A percentile compares a stretch with the other conserved stretches of the same genome.
phyloP scores from a whole-genome alignment of 2,113 vertebrate species.

The Carlito syrichta region DNA sequence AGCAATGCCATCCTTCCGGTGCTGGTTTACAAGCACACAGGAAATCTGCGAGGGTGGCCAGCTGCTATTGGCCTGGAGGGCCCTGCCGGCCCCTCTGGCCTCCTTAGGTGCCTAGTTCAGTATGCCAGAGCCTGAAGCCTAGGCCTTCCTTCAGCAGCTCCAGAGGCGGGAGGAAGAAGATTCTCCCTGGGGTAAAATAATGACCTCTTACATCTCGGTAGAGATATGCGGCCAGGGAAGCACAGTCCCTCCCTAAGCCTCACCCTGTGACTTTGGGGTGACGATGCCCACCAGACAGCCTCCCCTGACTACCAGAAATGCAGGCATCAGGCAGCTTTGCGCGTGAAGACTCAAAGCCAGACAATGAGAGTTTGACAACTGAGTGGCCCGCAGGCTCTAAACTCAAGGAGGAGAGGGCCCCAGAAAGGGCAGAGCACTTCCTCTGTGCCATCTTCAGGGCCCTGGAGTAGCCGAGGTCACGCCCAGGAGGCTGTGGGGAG shows the following conservation, averaged over 20 bases:
- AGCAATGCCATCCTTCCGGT: neutral
- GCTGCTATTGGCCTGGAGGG: neutral
- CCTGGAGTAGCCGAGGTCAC: neutral
- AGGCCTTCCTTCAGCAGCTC: neutral
- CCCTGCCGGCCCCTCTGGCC: neutral
- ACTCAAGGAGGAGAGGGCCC: neutral
- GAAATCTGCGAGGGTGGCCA: neutral
- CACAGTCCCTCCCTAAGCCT: neutral
- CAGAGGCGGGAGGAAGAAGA: neutral
- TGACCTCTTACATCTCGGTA: fast-evolving
- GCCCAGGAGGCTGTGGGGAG: fast-evolving
- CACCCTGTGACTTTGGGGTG: neutral
- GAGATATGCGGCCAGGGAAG: neutral
- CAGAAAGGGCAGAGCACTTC: neutral
- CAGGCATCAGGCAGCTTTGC: neutral
- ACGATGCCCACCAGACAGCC: fast-evolving
- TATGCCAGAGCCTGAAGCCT: neutral
- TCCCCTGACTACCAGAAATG: neutral
- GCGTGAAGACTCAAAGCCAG: neutral
- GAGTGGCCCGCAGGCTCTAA: neutral
- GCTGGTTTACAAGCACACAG: neutral
- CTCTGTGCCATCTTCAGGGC: neutral
- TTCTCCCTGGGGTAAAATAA: neutral
- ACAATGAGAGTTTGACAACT: neutral
- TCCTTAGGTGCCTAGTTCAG: neutral